Evolutionary conservation across 2,888 invertebrate genomes (phyloP).

Genomic region (Drosophila putrida): DNA sequence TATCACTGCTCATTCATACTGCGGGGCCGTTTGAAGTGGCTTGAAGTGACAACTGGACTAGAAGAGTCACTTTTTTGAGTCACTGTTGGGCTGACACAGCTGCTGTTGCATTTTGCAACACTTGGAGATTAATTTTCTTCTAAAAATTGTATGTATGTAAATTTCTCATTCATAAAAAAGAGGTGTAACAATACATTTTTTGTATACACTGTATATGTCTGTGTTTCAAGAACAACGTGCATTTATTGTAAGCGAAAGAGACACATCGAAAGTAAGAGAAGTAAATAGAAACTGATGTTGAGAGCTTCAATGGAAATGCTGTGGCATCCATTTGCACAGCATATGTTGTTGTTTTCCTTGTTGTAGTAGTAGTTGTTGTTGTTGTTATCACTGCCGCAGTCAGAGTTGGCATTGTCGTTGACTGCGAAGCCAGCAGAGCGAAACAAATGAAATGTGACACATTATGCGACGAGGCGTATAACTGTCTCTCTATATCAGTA

Average conservation of each 20-base stretch:
- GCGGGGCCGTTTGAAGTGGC: too few relatives aligned
- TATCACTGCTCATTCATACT: too few relatives aligned
- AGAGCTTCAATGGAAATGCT: constrained; percentile 49
- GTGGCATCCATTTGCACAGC: constrained; percentile 57
- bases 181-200: neutral
- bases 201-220: constrained; percentile 12
- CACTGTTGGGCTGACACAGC: too few relatives aligned
- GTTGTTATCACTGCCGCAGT: constrained; percentile 20
- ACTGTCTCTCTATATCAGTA: constrained; percentile 61
- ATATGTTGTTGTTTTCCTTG: neutral
- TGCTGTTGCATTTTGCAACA: too few relatives aligned
- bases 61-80: too few relatives aligned
- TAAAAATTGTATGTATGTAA: constrained; percentile 7
- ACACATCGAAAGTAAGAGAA: constrained; percentile 27
- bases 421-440: constrained; percentile 64
- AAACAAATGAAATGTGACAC: constrained; percentile 80
- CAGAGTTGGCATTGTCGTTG: constrained; percentile 43
- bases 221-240: constrained; percentile 48
- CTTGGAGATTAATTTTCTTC: too few relatives aligned
- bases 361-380: constrained; percentile 30
- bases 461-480: constrained; percentile 79
- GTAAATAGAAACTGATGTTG: constrained; percentile 23
- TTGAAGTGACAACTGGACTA: too few relatives aligned
- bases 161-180: too few relatives aligned
- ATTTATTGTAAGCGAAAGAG: constrained; percentile 63